phyloP scores from a whole-genome alignment of 2,113 vertebrate species.

The Sakesphorus luctuosus region DNA sequence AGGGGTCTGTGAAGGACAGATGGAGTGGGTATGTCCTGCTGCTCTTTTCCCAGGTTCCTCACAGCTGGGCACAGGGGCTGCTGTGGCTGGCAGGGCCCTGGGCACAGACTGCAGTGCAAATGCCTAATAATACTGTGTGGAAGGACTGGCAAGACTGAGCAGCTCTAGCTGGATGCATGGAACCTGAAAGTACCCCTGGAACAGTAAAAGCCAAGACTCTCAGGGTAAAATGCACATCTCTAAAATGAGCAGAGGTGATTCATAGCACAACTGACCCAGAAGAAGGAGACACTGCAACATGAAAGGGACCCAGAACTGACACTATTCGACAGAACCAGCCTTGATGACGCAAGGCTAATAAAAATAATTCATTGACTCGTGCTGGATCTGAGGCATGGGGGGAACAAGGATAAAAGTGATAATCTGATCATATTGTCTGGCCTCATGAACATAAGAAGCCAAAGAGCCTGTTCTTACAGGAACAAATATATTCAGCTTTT shows the following conservation, averaged over 20 bases:
- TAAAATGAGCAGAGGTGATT: neutral
- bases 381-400: neutral
- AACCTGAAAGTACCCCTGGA: neutral
- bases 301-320: neutral
- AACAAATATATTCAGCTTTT: neutral
- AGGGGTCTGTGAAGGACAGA: neutral
- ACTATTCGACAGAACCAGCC: neutral
- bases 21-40: neutral
- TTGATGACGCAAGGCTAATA: neutral
- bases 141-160: neutral
- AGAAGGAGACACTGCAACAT: neutral
- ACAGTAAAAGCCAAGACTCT: neutral
- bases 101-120: neutral
- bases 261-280: neutral
- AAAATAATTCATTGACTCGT: neutral
- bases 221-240: neutral
- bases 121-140: neutral
- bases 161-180: neutral
- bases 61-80: neutral
- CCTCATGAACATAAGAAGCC: neutral
- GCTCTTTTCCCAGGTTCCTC: neutral
- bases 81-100: neutral
- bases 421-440: neutral
- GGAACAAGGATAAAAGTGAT: neutral
- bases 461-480: neutral